Evolutionary conservation across 2,888 invertebrate species (phyloP), one percentile per base, ranked within the genome.

Genomic region (Esperia sulphurella): DNA sequence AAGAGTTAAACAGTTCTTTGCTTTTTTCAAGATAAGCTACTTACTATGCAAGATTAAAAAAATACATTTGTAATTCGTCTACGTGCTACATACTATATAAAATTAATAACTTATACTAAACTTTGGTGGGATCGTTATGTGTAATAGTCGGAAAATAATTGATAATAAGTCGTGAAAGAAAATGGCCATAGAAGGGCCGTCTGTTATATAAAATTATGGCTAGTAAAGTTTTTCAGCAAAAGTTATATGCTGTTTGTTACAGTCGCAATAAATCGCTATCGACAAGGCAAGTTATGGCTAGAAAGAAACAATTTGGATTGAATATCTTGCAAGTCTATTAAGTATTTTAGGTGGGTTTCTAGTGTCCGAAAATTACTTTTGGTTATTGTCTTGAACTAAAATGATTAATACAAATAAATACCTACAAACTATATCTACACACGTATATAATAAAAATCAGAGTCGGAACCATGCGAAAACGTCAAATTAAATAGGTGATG

Each of bases 71-170:
- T 13, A 65, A 59, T 55, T 64, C 54, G 47, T 60, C 63, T 75
- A 73, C 46, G 52, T 54, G 63, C 65, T 70, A 72, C 55, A 68
- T 31, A 64, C 57, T 71, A 31, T 31, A 10, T 72, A 71, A 73
- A 68, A 79, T 78, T 83, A 85, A 79, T 79, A 58, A 69, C 86
- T 86, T 86, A 87, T 68, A 68, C 83, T 89, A 88, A 81, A 67
- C 88, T 89, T 89, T 89, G 89, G 89, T 89, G 89, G 89, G 89
- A 88, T 89, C 81, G 70, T 83, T 81, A 67, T 77, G 72, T 80
- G 73, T 75, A 75, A 74, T 77, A 79, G 78, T 80, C 79, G 76
- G 78, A 77, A 74, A 67, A 72, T 65, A 35, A 35, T 2, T 31
- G 21, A 3, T 21, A 21, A 3, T 21, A 21, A 5, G 21, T 21